These are phyloP conservation scores for Ganaspis sp. DNA, from an alignment of 1,140 invertebrate species.

Conservation along the genomic window DNA sequence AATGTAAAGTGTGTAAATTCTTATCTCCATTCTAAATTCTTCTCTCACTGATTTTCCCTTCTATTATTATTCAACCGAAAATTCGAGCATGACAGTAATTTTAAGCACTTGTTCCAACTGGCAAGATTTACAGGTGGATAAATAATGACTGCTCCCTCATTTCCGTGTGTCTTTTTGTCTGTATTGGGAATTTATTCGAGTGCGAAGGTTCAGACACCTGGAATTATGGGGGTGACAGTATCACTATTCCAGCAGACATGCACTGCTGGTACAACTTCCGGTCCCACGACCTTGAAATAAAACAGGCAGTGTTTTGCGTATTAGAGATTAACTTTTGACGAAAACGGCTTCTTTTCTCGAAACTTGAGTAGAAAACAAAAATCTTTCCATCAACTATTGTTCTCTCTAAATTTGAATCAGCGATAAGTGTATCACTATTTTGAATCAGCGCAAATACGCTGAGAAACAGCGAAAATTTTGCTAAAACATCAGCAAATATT, in stretches of 20 bases:
- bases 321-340: not conserved
- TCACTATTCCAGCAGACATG: constrained; percentile 34
- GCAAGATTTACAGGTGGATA: not conserved
- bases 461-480: too few species aligned
- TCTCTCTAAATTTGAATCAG: not conserved
- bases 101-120: not conserved
- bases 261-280: constrained; percentile 36
- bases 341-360: too few species aligned
- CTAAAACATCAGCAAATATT: too few species aligned
- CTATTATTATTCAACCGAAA: not conserved
- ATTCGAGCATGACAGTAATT: too few species aligned
- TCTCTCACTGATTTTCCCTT: not conserved
- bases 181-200: not conserved
- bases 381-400: too few species aligned
- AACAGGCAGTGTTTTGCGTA: not conserved
- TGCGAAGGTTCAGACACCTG: not conserved
- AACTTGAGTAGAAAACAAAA: too few species aligned
- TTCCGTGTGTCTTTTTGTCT: not conserved
- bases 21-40: not conserved
- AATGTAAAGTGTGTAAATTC: not conserved
- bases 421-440: too few species aligned
- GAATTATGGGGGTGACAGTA: constrained; percentile 20
- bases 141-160: not conserved
- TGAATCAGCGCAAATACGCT: too few species aligned
- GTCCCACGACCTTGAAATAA: constrained; percentile 45